Evolutionary conservation across 2,888 invertebrate species (phyloP).

Genomic region (Monoplex corrugatus): DNA sequence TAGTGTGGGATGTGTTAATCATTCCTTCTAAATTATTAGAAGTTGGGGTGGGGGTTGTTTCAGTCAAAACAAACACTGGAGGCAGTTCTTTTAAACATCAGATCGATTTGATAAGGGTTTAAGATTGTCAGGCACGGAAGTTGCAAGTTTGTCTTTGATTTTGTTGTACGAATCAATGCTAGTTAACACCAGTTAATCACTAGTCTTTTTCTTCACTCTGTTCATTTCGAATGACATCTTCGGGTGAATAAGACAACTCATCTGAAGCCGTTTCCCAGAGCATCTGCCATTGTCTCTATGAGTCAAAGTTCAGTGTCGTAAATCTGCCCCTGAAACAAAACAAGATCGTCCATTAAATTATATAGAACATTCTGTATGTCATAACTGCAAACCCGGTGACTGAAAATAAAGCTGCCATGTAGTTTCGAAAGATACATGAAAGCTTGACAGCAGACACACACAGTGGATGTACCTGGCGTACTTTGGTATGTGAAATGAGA

Average conservation of each 20-base stretch:
- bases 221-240: no score
- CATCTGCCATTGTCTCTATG: neutral
- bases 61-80: neutral
- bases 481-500: no score
- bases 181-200: no score
- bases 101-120: no score
- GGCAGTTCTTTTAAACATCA: no score
- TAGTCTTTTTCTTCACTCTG: no score
- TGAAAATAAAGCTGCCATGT: neutral
- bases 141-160: neutral
- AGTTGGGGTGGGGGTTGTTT: neutral
- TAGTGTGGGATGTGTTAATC: neutral
- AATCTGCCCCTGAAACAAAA: neutral
- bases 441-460: no score
- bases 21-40: neutral
- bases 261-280: neutral
- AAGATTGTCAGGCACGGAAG: no score
- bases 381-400: neutral
- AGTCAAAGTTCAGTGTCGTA: neutral
- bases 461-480: no score
- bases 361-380: neutral
- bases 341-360: neutral
- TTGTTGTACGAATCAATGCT: no score
- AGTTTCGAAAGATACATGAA: no score
- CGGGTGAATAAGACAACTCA: no score